Evolutionary conservation across 1,140 invertebrate species (phyloP).

Genomic region (Polypedilum vanderplanki): DNA sequence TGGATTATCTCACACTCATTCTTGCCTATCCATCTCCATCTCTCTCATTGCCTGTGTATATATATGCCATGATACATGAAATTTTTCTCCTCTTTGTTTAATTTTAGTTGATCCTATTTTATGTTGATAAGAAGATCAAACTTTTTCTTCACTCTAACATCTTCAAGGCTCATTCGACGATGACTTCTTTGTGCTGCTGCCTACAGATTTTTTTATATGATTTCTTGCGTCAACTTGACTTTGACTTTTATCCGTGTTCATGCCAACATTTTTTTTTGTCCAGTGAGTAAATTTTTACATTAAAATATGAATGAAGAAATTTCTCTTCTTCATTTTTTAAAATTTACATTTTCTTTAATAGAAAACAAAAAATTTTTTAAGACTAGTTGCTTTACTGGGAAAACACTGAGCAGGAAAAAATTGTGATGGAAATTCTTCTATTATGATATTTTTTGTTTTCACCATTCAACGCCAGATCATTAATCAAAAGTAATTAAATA

Average conservation of each 20-base stretch:
- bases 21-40: slow-evolving; percentile 10
- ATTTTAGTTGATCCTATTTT: slow-evolving; percentile 14
- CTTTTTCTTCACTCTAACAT: not conserved
- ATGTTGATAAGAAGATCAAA: slow-evolving; percentile 19
- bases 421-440: not conserved
- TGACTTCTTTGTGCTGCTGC: too few species aligned
- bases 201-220: not conserved
- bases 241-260: not conserved
- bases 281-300: too few species aligned
- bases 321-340: too few species aligned
- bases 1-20: slow-evolving; percentile 15
- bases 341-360: too few species aligned
- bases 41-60: not conserved
- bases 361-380: too few species aligned
- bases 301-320: too few species aligned
- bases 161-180: not conserved
- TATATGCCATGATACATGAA: not conserved
- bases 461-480: not conserved
- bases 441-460: not conserved
- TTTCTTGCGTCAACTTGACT: not conserved
- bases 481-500: slow-evolving; percentile 27
- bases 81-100: not conserved
- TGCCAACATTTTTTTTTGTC: not conserved
- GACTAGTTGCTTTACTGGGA: too few species aligned
- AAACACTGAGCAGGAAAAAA: not conserved